phyloP scores from a whole-genome alignment of 2,113 vertebrate genomes.

The Tursiops truncatus region DNA sequence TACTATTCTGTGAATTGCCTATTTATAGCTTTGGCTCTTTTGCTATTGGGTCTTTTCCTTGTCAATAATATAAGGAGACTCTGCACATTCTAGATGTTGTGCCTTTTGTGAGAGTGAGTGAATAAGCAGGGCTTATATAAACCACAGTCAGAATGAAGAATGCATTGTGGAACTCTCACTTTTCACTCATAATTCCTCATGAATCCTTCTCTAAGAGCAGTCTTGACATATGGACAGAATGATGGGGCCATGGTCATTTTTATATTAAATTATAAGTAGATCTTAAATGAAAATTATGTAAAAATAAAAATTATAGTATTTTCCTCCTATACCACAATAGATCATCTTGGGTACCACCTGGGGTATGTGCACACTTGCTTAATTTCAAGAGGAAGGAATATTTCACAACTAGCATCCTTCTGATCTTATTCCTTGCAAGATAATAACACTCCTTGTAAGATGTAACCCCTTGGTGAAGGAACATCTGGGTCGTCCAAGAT shows the following conservation, averaged over 20 bases:
- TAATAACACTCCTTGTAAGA: background rate
- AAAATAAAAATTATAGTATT: background rate
- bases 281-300: background rate
- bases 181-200: background rate
- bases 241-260: background rate
- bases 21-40: background rate
- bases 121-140: background rate
- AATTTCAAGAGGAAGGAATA: background rate
- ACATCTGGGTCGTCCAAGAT: background rate
- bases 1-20: background rate
- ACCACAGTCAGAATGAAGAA: background rate
- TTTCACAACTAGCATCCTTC: background rate
- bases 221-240: background rate
- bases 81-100: background rate
- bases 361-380: background rate
- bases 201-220: background rate
- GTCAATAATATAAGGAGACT: background rate
- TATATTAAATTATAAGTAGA: background rate
- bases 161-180: background rate
- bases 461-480: background rate
- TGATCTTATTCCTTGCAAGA: background rate
- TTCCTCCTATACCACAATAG: background rate
- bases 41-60: background rate
- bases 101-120: background rate
- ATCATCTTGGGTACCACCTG: background rate